Evolutionary conservation across 2,888 invertebrate species (phyloP), one percentile per base, ranked within the genome.

Genomic region (Chorisops tibialis): DNA sequence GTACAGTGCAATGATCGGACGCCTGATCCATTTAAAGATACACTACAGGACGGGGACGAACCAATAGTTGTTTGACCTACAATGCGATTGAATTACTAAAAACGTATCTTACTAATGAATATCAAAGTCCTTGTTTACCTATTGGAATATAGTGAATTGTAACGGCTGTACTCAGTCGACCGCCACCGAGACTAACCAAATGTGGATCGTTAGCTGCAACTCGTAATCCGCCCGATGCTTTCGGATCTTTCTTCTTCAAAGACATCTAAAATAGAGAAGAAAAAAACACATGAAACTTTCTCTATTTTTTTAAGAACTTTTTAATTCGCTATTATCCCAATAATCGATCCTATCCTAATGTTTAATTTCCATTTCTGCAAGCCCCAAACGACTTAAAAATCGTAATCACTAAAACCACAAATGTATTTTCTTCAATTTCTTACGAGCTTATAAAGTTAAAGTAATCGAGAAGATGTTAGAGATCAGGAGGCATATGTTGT

Each of bases 101-200:
- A 4, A 9, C 48, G 19, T 6, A 18, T 48, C 19, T 37, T 24
- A 18, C 7, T 22, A 37, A 37, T 16, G 6, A 38, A 52, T 37
- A 11, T 4, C 30, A 38, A 61, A 52, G 48, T 30, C 45, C 14
- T 51, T 65, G 71, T 76, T 75, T 76, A 94, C 94, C 94, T 85
- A 89, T 88, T 69, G 91, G 90, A 72, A 95, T 84, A 68, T 93
- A 93, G 79, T 93, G 91, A 69, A 94, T 82, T 35, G 94, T 94
- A 71, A 94, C 91, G n/a, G 93, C 91, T 37, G 93, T 93, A 78
- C 93, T 93, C 65, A 94, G 83, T 67, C 94, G 82, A 63, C 93
- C 93, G 68, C 93, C 91, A 66, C 94, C 94, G 73, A 93, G 85
- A 79, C 93, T 93, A 74, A 95, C 93, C 75, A 94, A 84, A 80